These are phyloP conservation scores for Ennomos erosarius DNA, from an alignment of 2,888 invertebrate genomes.

Conservation along the genomic window DNA sequence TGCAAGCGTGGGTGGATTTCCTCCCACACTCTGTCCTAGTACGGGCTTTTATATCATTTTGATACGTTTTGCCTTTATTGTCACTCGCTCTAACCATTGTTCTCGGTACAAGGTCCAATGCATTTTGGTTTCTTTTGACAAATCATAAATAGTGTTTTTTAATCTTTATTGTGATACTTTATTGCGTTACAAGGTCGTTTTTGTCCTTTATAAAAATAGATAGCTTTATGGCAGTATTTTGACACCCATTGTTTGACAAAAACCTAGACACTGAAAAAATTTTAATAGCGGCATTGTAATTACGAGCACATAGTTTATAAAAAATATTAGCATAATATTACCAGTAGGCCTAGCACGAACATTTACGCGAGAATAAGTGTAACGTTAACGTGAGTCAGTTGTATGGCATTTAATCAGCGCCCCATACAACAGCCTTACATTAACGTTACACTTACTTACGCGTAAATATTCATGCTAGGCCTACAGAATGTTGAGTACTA, in stretches of 20 bases:
- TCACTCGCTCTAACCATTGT: constrained; percentile 42
- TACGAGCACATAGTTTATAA: too few relatives aligned
- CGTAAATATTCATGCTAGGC: too few relatives aligned
- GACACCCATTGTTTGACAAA: background rate
- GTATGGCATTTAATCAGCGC: too few relatives aligned
- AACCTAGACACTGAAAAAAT: too few relatives aligned
- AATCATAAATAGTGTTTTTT: constrained; percentile 21
- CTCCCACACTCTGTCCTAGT: constrained; percentile 39
- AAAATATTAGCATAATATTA: too few relatives aligned
- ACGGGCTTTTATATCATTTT: constrained; percentile 47
- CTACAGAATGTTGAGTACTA: too few relatives aligned
- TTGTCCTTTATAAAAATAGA: constrained; percentile 26
- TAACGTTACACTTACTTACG: too few relatives aligned
- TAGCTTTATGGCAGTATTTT: background rate
- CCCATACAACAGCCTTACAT: too few relatives aligned
- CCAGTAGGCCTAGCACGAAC: too few relatives aligned
- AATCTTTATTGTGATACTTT: constrained; percentile 22
- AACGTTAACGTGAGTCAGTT: too few relatives aligned
- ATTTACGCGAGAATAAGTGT: too few relatives aligned
- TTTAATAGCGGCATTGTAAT: too few relatives aligned
- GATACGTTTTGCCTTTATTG: constrained; percentile 43
- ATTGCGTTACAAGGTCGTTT: constrained; percentile 31
- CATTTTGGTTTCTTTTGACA: constrained; percentile 35
- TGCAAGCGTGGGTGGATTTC: constrained; percentile 17
- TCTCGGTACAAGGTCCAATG: constrained; percentile 37